A percentile compares a stretch with the other conserved stretches of the same genome.
Evolutionary conservation across 1,140 invertebrate genomes (phyloP).

Genomic region (Hypothenemus hampei): DNA sequence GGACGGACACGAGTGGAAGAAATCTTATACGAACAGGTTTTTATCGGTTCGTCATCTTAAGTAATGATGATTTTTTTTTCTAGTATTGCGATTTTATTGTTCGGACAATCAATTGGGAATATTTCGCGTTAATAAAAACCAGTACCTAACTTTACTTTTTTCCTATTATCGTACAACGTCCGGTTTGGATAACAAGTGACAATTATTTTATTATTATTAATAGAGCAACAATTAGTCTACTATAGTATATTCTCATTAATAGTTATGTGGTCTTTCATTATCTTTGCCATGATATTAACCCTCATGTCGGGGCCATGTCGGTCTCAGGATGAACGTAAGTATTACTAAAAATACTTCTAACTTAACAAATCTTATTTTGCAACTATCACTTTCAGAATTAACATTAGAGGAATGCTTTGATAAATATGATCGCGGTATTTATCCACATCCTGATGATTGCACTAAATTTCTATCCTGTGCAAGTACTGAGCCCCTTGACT

Average conservation of each 20-base stretch:
- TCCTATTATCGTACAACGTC: not conserved
- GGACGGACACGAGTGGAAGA: no score
- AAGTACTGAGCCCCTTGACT: constrained; percentile 33
- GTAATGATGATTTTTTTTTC: no score
- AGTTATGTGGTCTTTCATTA: not conserved
- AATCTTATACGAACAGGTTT: no score
- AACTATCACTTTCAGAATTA: constrained; percentile 18
- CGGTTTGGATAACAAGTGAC: not conserved
- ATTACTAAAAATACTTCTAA: not conserved
- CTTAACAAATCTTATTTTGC: not conserved
- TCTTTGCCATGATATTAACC: not conserved
- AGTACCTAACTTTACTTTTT: not conserved
- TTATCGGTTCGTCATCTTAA: no score
- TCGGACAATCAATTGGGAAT: not conserved
- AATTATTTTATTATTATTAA: not conserved
- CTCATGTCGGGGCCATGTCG: not conserved
- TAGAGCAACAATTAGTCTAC: not conserved
- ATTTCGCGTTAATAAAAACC: not conserved
- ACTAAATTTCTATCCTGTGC: constrained; percentile 26
- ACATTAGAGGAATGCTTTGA: constrained; percentile 24
- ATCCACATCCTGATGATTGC: constrained; percentile 23
- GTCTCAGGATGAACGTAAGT: not conserved
- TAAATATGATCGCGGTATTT: constrained; percentile 23
- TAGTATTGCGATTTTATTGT: not conserved
- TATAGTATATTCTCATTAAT: not conserved